These are phyloP conservation scores for Connochaetes taurinus DNA, from an alignment of 2,113 vertebrate genomes.

Conservation along the genomic window DNA sequence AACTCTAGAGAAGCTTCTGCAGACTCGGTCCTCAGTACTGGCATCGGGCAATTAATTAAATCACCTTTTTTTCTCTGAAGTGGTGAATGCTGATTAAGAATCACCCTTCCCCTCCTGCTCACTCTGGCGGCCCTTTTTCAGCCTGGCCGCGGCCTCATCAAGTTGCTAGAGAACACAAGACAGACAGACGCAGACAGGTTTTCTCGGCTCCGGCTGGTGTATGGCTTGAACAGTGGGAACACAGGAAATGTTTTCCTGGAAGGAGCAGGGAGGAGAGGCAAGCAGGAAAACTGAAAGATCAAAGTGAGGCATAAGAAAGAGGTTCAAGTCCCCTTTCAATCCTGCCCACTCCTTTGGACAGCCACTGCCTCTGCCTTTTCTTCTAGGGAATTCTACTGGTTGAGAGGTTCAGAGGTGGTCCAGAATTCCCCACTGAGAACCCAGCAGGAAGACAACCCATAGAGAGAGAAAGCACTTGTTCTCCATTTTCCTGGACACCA, in stretches of 20 bases:
- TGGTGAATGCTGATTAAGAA: neutral
- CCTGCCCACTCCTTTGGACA: fast-evolving
- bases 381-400: neutral
- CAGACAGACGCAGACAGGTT: neutral
- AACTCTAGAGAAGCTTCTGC: conserved; percentile 22
- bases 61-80: neutral
- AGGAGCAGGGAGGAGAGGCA: neutral
- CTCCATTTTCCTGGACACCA: fast-evolving
- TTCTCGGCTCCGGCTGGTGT: fast-evolving
- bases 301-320: neutral
- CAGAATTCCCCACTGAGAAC: fast-evolving
- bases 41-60: neutral
- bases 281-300: fast-evolving
- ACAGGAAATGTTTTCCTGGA: neutral
- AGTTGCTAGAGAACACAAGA: neutral
- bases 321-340: neutral
- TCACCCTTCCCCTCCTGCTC: fast-evolving
- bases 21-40: neutral
- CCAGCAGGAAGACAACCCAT: fast-evolving
- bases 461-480: neutral
- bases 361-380: neutral
- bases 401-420: fast-evolving
- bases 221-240: neutral
- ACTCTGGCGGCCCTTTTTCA: fast-evolving
- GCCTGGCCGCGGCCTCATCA: neutral